These are phyloP conservation scores for Sclerodermus sp. DNA, from an alignment of 2,888 invertebrate genomes.

Conservation along the genomic window DNA sequence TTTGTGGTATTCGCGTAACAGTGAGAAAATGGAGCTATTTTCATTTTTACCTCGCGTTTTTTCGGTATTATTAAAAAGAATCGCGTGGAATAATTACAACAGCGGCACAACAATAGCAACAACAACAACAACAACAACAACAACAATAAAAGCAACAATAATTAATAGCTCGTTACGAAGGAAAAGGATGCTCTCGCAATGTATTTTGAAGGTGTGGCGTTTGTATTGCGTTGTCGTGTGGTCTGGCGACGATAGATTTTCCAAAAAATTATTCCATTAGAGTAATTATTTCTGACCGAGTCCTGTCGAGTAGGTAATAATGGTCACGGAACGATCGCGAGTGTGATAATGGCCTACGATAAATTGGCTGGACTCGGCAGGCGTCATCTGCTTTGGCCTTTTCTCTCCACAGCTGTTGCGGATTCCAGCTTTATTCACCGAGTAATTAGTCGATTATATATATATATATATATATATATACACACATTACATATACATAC, in stretches of 20 bases:
- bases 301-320: conserved; percentile 27
- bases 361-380: conserved; percentile 27
- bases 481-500: too few relatives aligned
- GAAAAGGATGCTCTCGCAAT: background rate
- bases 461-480: too few relatives aligned
- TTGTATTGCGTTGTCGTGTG: background rate
- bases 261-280: conserved; percentile 49
- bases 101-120: too few relatives aligned
- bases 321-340: conserved; percentile 40
- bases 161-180: background rate
- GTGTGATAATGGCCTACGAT: conserved; percentile 41
- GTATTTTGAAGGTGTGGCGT: conserved; percentile 15
- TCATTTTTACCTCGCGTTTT: too few relatives aligned
- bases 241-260: conserved; percentile 26
- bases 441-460: too few relatives aligned
- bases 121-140: too few relatives aligned
- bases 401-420: conserved; percentile 3
- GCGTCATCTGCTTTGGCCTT: conserved; percentile 22
- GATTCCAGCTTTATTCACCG: background rate
- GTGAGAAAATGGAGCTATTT: too few relatives aligned
- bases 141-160: too few relatives aligned
- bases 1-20: too few relatives aligned
- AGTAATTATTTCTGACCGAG: conserved; percentile 44
- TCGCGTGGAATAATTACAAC: too few relatives aligned
- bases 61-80: too few relatives aligned